Evolutionary conservation across 2,797 vertebrate species (phyloP).

Genomic region (Notolabrus celidotus): DNA sequence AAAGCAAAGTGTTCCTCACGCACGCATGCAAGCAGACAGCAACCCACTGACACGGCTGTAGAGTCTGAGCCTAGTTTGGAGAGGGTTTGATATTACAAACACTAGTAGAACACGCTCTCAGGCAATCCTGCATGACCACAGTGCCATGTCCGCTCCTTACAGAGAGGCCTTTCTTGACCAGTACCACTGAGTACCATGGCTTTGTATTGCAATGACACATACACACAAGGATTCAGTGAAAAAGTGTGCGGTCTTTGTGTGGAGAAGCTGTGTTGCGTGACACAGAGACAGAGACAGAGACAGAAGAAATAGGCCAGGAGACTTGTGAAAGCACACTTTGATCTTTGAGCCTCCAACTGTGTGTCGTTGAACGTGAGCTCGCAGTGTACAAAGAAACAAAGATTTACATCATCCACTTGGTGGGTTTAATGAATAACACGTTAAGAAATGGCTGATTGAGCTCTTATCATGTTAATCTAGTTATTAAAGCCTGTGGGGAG

Average conservation of each 20-base stretch:
- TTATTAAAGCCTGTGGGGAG: constrained; percentile 36
- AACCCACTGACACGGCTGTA: constrained; percentile 29
- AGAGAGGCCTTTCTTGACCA: constrained; percentile 41
- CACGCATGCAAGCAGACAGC: constrained; percentile 38
- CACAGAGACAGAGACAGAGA: constrained; percentile 27
- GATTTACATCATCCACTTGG: constrained; percentile 37
- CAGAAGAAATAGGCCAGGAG: constrained; percentile 23
- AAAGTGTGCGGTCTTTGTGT: constrained; percentile 29
- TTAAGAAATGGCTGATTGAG: constrained; percentile 22
- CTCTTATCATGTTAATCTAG: constrained; percentile 49
- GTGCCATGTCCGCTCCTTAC: constrained; percentile 40
- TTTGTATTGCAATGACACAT: constrained; percentile 49
- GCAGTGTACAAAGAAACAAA: constrained; percentile 32
- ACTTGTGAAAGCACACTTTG: constrained; percentile 50
- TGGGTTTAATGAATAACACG: constrained; percentile 58
- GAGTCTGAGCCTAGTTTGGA: constrained; percentile 34
- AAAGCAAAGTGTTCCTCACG: constrained; percentile 54
- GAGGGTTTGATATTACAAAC: constrained; percentile 47
- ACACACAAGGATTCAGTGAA: constrained; percentile 41
- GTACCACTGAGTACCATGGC: constrained; percentile 59
- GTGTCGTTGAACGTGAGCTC: constrained; percentile 42
- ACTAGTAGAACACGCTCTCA: constrained; percentile 12
- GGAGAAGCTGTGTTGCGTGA: constrained; percentile 20
- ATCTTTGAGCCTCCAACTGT: constrained; percentile 54
- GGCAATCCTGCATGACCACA: constrained; percentile 17